These are phyloP conservation scores for Heterocephalus glaber DNA, from an alignment of 2,113 vertebrate genomes.

Conservation along the genomic window DNA sequence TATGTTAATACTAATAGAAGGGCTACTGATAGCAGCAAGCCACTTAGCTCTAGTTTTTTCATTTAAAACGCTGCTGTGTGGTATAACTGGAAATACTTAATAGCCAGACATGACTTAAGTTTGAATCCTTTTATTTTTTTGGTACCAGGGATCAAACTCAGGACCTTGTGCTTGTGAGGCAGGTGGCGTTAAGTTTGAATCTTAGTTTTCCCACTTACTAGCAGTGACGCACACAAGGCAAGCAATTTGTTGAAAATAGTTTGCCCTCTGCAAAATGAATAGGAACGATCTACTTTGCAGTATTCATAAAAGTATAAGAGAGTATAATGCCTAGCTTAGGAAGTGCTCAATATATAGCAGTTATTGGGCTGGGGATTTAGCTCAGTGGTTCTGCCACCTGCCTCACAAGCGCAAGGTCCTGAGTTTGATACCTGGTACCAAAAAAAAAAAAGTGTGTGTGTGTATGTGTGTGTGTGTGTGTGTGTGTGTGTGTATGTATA, in stretches of 20 bases:
- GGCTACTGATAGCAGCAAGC: neutral
- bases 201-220: neutral
- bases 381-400: too few relatives aligned
- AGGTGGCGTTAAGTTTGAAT: neutral
- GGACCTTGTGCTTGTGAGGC: too few relatives aligned
- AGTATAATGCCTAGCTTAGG: neutral
- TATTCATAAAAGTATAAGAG: neutral
- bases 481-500: too few relatives aligned
- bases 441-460: too few relatives aligned
- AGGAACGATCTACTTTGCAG: neutral
- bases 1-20: neutral
- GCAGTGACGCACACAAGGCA: neutral
- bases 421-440: too few relatives aligned
- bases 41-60: neutral
- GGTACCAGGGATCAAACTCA: too few relatives aligned
- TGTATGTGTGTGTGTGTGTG: too few relatives aligned
- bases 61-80: neutral
- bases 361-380: too few relatives aligned
- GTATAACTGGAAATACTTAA: neutral
- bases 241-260: neutral
- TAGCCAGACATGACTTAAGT: neutral
- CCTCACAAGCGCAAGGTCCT: too few relatives aligned
- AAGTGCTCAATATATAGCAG: neutral
- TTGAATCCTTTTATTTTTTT: too few relatives aligned
- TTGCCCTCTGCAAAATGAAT: neutral